Conservation (phyloP, 2,888 invertebrate genomes). For the Margaritifera margaritifera region DNA sequence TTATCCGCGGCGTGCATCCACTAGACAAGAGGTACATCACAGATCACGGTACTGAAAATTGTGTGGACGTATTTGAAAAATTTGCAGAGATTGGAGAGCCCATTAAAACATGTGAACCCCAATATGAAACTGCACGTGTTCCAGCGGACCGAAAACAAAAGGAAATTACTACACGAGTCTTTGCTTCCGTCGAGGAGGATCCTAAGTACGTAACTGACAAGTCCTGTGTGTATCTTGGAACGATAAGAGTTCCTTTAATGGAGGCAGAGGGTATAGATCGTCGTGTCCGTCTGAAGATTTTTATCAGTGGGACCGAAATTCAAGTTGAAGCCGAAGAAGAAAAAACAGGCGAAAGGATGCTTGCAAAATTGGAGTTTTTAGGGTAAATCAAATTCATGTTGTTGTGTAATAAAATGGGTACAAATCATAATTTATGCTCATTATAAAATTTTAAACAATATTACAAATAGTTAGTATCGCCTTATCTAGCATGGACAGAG, state of each 20-base stretch:
- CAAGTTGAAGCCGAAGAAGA: slow-evolving; percentile 2
- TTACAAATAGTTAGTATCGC: no score
- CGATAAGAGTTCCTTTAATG: slow-evolving; percentile 13
- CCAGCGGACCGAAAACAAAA: slow-evolving; percentile 16
- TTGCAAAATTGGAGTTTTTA: no score
- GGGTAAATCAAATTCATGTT: no score
- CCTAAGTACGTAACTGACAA: slow-evolving; percentile 24
- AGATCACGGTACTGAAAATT: slow-evolving; percentile 9
- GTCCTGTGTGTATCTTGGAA: slow-evolving; percentile 19
- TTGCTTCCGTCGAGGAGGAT: slow-evolving; percentile 8
- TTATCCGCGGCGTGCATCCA: slow-evolving; percentile 11
- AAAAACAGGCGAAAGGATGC: not conserved
- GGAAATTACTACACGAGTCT: slow-evolving; percentile 13
- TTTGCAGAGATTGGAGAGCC: slow-evolving; percentile 18
- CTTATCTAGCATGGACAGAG: no score
- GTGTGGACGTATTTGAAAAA: slow-evolving; percentile 20
- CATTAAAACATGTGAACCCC: slow-evolving; percentile 10
- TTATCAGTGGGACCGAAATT: slow-evolving; percentile 9
- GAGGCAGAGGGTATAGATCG: slow-evolving; percentile 5
- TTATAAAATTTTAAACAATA: no score
- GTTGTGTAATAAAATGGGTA: no score
- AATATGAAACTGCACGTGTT: slow-evolving; percentile 15
- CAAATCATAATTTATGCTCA: no score
- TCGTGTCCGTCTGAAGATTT: not conserved
- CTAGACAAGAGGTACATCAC: slow-evolving; percentile 14